Percentiles rank a stretch among this genome's conserved stretches.
phyloP scores from a whole-genome alignment of 2,888 invertebrate species.

The Mantis religiosa region DNA sequence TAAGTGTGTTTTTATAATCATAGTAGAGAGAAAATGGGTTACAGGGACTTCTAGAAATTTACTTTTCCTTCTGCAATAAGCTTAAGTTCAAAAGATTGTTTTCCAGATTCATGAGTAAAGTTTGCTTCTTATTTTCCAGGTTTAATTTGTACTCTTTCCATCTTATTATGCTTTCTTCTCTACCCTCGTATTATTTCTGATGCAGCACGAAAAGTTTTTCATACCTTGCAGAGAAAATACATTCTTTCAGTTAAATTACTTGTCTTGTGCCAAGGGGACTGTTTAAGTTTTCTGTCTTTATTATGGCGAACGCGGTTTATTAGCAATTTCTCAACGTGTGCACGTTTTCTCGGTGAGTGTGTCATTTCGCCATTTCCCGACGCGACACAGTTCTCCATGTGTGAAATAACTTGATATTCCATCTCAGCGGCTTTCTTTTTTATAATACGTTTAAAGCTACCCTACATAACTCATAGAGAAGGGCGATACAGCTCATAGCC shows the following conservation, averaged over 20 bases:
- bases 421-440: not conserved
- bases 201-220: not conserved
- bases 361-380: not conserved
- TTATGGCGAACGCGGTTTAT: not conserved
- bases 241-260: not conserved
- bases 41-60: too few relatives aligned
- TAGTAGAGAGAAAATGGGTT: too few relatives aligned
- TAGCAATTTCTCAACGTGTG: not conserved
- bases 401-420: not conserved
- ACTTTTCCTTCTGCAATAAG: too few relatives aligned
- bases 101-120: too few relatives aligned
- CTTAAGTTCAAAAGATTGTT: too few relatives aligned
- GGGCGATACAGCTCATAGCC: not conserved
- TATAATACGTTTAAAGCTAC: not conserved
- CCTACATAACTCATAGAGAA: not conserved
- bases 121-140: too few relatives aligned
- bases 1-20: too few relatives aligned
- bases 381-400: not conserved
- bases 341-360: not conserved
- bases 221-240: not conserved
- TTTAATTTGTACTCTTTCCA: too few relatives aligned
- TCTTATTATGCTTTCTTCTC: too few relatives aligned
- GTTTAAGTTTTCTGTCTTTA: not conserved
- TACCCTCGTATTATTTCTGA: too few relatives aligned
- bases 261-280: not conserved